A percentile compares a stretch with the other conserved stretches of the same genome.
Evolutionary conservation across 2,797 vertebrate genomes (phyloP).

Genomic region (Gymnocypris eckloni): DNA sequence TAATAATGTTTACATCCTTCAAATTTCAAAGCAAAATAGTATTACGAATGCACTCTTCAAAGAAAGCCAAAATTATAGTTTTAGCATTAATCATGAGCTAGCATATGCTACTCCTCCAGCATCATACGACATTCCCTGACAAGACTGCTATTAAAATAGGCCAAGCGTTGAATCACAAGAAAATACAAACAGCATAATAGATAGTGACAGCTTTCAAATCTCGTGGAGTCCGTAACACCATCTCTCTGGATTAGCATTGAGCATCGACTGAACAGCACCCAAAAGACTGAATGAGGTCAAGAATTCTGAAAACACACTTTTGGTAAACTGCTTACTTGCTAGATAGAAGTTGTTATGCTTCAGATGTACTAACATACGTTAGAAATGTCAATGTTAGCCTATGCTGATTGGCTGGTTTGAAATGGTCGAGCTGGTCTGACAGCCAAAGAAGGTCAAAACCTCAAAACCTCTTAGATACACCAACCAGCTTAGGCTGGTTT

Average conservation of each 20-base stretch:
- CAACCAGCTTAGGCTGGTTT: no score
- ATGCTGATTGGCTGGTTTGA: no score
- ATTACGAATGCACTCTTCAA: not conserved
- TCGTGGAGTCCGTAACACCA: not conserved
- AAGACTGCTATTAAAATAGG: not conserved
- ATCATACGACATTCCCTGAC: not conserved
- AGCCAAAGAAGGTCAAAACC: no score
- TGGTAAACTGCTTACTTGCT: not conserved
- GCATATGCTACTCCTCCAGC: not conserved
- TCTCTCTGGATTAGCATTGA: not conserved
- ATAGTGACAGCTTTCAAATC: slow-evolving; percentile 13
- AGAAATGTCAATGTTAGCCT: not conserved
- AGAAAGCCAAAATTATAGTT: not conserved
- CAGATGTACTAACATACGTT: not conserved
- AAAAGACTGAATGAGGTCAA: not conserved
- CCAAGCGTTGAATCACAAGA: slow-evolving; percentile 23
- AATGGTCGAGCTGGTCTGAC: not conserved
- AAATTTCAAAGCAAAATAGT: not conserved
- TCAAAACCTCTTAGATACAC: no score
- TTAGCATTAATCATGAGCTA: slow-evolving; percentile 11
- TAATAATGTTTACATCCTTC: not conserved
- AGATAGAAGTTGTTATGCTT: no score
- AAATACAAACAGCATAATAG: slow-evolving; percentile 32
- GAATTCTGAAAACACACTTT: slow-evolving; percentile 1
- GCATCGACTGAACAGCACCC: not conserved